Conservation (phyloP, 2,113 vertebrate species). For the Chaetura pelagica region DNA sequence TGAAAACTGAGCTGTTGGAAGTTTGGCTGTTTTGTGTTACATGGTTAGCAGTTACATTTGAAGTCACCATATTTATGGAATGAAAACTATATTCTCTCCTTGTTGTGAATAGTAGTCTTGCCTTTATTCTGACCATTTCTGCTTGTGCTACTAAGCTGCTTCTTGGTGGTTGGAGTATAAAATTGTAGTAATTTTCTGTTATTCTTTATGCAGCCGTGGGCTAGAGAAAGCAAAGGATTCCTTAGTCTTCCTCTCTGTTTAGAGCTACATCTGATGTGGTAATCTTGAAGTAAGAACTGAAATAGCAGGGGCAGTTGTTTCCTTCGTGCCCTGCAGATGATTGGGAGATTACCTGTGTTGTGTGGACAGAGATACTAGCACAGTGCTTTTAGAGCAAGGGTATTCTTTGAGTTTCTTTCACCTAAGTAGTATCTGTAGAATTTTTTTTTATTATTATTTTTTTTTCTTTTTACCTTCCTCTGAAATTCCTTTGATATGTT, state of each 20-base stretch:
- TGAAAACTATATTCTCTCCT: neutral
- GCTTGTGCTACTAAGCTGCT: neutral
- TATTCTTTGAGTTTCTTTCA: neutral
- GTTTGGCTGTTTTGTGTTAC: neutral
- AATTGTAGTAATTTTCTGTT: neutral
- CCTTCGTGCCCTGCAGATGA: neutral
- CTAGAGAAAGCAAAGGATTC: neutral
- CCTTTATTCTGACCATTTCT: neutral
- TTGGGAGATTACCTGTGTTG: neutral
- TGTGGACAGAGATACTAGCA: neutral
- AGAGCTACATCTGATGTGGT: neutral
- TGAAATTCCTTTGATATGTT: neutral
- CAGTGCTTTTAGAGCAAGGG: neutral
- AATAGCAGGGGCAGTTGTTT: neutral
- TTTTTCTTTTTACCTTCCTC: too few relatives aligned
- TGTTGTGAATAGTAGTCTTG: fast-evolving
- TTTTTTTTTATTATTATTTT: neutral
- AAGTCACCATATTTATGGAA: neutral
- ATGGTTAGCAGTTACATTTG: neutral
- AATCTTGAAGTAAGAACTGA: neutral
- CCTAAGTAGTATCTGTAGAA: neutral
- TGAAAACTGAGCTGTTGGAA: neutral
- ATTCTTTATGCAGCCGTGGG: neutral
- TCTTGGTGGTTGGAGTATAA: neutral
- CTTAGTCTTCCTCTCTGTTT: neutral